Evolutionary conservation across 2,797 vertebrate genomes (phyloP).

Genomic region (Coregonus sp.): DNA sequence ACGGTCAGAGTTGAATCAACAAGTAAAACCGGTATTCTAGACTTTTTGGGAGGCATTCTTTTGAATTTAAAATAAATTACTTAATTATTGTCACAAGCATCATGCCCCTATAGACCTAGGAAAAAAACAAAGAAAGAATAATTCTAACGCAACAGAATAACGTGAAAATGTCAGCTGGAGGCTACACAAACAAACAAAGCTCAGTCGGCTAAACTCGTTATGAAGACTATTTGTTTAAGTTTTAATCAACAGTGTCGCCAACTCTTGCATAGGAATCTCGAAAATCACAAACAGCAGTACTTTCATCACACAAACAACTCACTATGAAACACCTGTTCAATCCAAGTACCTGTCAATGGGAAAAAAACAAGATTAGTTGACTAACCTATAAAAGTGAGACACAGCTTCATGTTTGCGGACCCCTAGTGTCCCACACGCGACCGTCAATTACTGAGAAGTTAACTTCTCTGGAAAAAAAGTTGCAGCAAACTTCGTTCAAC

Average conservation of each 20-base stretch:
- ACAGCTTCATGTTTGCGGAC: constrained; percentile 87
- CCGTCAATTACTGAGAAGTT: constrained; percentile 64
- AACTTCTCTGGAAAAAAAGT: constrained; percentile 77
- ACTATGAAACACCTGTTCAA: not conserved
- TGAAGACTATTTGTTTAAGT: not conserved
- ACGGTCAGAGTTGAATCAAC: too few species aligned
- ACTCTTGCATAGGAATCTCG: not conserved
- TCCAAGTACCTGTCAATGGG: not conserved
- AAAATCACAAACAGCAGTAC: not conserved
- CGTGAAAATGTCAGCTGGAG: not conserved
- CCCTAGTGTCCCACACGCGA: constrained; percentile 49
- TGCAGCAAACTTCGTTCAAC: constrained; percentile 79
- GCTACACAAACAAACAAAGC: not conserved
- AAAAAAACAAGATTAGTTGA: constrained; percentile 47
- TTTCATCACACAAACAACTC: constrained; percentile 1
- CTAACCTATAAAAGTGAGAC: constrained; percentile 90
- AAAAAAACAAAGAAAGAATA: not conserved
- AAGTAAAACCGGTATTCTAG: too few species aligned
- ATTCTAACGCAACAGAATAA: not conserved
- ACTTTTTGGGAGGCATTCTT: too few species aligned
- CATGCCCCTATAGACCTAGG: too few species aligned
- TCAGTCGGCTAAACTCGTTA: not conserved
- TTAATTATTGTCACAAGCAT: too few species aligned
- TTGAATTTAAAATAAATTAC: too few species aligned
- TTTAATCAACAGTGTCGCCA: not conserved